Evolutionary conservation across 92 coral and sea anemone species (phyloP).

Genomic region (Epizoanthus stellaris): DNA sequence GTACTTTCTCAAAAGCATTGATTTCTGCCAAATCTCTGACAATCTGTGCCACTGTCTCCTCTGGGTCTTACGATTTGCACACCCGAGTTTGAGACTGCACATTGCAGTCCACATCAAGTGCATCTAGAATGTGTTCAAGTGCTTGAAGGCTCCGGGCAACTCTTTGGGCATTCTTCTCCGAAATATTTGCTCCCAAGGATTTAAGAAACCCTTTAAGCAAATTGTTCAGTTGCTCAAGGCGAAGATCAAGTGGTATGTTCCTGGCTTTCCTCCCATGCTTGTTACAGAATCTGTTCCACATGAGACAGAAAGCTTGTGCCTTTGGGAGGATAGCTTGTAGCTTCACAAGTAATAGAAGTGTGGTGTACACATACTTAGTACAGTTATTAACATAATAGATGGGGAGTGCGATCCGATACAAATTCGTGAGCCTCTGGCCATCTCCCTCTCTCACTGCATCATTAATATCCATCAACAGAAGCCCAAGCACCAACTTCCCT

Average conservation of each 20-base stretch:
- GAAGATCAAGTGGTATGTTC: slow-evolving; percentile 57
- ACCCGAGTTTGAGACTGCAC: slow-evolving; percentile 21
- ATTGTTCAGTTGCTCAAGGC: slow-evolving; percentile 58
- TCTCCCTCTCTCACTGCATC: slow-evolving; percentile 63
- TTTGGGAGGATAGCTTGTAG: slow-evolving; percentile 44
- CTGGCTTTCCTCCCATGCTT: slow-evolving; percentile 51
- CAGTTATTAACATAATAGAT: slow-evolving; percentile 45
- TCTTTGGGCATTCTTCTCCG: slow-evolving; percentile 58
- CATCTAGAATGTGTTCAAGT: slow-evolving; percentile 42
- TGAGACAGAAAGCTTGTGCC: slow-evolving; percentile 46
- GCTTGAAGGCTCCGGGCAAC: slow-evolving; percentile 50
- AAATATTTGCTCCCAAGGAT: slow-evolving; percentile 56
- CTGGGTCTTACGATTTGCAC: slow-evolving; percentile 38
- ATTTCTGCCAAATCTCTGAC: slow-evolving; percentile 40
- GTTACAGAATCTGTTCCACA: slow-evolving; percentile 44
- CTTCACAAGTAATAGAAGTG: slow-evolving; percentile 53
- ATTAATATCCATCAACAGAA: slow-evolving; percentile 44
- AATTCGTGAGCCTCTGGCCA: slow-evolving; percentile 54
- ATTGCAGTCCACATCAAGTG: slow-evolving; percentile 56
- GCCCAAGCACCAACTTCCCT: slow-evolving; percentile 58
- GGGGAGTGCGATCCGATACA: slow-evolving; percentile 56
- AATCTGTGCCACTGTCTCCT: slow-evolving; percentile 59
- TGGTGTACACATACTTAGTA: slow-evolving; percentile 52
- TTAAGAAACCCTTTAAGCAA: slow-evolving; percentile 47
- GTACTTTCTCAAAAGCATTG: slow-evolving; percentile 44